phyloP scores from a whole-genome alignment of 2,888 invertebrate species.

The Charanyca ferruginea region DNA sequence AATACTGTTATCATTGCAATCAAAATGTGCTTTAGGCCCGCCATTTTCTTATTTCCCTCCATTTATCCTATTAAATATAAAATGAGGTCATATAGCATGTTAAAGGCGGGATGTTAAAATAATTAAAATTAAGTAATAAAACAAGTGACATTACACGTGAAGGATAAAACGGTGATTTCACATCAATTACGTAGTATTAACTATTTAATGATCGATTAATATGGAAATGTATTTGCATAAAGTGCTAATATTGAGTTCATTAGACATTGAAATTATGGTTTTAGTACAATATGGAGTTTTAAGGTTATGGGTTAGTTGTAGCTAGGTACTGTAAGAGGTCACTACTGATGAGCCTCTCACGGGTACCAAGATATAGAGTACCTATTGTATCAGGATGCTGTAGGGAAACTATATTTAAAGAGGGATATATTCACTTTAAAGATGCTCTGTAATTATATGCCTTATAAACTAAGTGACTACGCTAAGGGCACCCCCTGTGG shows the following conservation, averaged over 20 bases:
- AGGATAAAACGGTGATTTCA: constrained; percentile 64
- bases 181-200: constrained; percentile 56
- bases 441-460: too few relatives aligned
- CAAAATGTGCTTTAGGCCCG: constrained; percentile 24
- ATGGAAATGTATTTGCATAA: constrained; percentile 61
- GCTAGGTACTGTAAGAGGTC: not conserved
- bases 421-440: too few relatives aligned
- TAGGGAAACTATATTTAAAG: too few relatives aligned
- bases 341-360: too few relatives aligned
- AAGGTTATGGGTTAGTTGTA: not conserved
- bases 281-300: constrained; percentile 14
- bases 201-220: constrained; percentile 59
- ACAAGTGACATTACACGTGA: constrained; percentile 57
- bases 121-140: constrained; percentile 47
- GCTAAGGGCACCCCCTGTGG: too few relatives aligned
- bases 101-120: constrained; percentile 46
- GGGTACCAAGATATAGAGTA: too few relatives aligned
- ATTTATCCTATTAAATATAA: constrained; percentile 20
- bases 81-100: constrained; percentile 21
- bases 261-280: constrained; percentile 55
- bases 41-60: constrained; percentile 30
- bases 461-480: too few relatives aligned
- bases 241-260: constrained; percentile 58
- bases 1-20: constrained; percentile 40
- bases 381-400: too few relatives aligned